Evolutionary conservation across 1,140 invertebrate species (phyloP), one percentile per base, ranked within the genome.

Genomic region (Dinoponera quadriceps): DNA sequence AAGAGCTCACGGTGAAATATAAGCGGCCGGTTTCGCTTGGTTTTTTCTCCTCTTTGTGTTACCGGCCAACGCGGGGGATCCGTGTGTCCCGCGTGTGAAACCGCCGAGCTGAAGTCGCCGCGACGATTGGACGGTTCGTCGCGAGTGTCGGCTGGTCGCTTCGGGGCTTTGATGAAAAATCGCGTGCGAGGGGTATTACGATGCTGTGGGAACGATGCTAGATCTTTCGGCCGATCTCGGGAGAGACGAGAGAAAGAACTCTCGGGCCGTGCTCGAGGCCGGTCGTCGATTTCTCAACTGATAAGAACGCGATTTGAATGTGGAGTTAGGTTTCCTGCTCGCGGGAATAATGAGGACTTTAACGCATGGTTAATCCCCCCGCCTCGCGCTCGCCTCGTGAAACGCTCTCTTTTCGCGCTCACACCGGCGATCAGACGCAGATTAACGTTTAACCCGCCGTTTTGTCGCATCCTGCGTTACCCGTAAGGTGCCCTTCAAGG

Each of bases 1-100:
- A 14, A 57, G 65, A 71, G 65, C 75, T 80, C 51, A 29, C 65
- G 54, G 51, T 78, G 62, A 78, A 78, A 78, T 78, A 80, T 69
- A 51, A 80, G 65, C 75, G 33, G 75, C 65, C 65, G 51, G 75
- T 80, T 80, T 80, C 51, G 75, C 25, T 48, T 57, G 33, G n/a
- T n/a, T 9, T 80, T 80, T 80, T 80, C 51, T 69, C 59, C 27
- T 78, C 22, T 78, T 69, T 69, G 51, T 66, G 51, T 78, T 69
- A 3, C 14, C 65, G 51, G 75, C 75, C 33, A 69, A 69, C 63
- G 75, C 75, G 65, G 33, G 65, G 51, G 75, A 57, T 80, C 65
- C 54, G 7, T 59, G 49, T 55, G 20, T 68, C 22, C 68, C 20
- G 74, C 62, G 63, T 68, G 63, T 29, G 65, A 80, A 71, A 38